These are phyloP conservation scores for Trachymyrmex septentrionalis DNA, from an alignment of 1,140 invertebrate species.

Conservation along the genomic window DNA sequence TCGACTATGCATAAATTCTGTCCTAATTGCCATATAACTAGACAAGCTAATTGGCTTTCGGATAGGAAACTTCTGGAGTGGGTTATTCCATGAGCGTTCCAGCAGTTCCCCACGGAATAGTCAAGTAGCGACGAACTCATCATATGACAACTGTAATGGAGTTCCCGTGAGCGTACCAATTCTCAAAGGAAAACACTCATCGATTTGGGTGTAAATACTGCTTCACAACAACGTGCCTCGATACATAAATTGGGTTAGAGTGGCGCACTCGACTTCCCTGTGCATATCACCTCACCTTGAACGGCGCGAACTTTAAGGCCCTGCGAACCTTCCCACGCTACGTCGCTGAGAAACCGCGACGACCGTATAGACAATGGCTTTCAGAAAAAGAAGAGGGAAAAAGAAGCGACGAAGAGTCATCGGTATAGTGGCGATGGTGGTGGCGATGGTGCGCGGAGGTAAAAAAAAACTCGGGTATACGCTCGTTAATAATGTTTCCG, in stretches of 20 bases:
- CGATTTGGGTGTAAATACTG: conserved; percentile 3
- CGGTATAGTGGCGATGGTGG: conserved; percentile 44
- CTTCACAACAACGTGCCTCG: conserved; percentile 12
- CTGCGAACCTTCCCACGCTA: conserved; percentile 86
- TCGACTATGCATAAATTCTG: conserved; percentile 5
- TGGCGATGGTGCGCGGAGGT: conserved; percentile 40
- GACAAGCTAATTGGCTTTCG: conserved; percentile 1
- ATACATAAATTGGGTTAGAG: conserved; percentile 81
- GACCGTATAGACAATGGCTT: conserved; percentile 83
- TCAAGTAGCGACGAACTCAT: conserved; percentile 9
- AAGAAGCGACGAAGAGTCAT: conserved; percentile 29
- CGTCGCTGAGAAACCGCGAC: conserved; percentile 81
- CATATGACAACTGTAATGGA: conserved; percentile 14
- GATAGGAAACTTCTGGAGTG: background rate
- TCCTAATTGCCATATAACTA: conserved; percentile 3
- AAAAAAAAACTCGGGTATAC: conserved; percentile 67
- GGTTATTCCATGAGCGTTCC: background rate
- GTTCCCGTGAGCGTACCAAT: background rate
- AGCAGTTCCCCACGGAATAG: background rate
- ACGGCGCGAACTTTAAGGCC: conserved; percentile 82
- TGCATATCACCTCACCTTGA: conserved; percentile 68
- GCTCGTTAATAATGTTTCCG: conserved; percentile 85
- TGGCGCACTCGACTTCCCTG: conserved; percentile 49
- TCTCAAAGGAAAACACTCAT: background rate
- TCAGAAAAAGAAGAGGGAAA: conserved; percentile 64